Base-by-base conservation (phyloP, 2,888 invertebrate genomes). In the Electrophaes corylata region DNA sequence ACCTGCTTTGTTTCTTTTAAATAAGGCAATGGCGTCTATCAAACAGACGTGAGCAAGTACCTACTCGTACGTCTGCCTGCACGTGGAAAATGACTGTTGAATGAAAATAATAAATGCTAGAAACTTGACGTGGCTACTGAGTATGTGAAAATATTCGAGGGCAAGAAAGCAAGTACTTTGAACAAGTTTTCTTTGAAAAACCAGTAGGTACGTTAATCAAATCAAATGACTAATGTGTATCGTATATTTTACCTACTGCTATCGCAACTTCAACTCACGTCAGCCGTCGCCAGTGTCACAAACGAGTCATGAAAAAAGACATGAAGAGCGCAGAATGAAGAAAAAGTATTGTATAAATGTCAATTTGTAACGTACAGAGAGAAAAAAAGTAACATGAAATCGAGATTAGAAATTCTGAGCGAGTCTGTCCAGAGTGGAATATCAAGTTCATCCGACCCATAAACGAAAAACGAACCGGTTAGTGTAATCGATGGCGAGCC, bases 381-480 rank as follows among this genome's bases (percentile, higher is more conserved):
- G 65, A 71, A 62, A 50, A 57, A 57, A 63, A 59, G 55, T 57
- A 62, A 67, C 57, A 68, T 54, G 65, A 60, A 60, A 66, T 62
- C 64, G 65, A 69, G 70, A 75, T 76, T 73, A 74, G 69, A 72
- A 75, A 75, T 76, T 72, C 71, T 66, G 71, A 71, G 76, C 64
- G 69, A 74, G 66, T 62, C 65, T 67, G 64, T 67, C 65, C 70
- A 67, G 66, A 64, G 67, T 71, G 60, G 71, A 72, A 77, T 76
- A 76, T 75, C 76, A 72, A 74, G 76, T 73, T 78, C 76, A 75
- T 70, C 69, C 78, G 79, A 79, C 73, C 81, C 81, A 84, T 86
- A 88, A 86, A 87, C 86, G 88, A 88, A 88, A 85, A 77, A 73
- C 68, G 78, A 83, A 89, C 90, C 88, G 89, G 89, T 88, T 85